Evolutionary conservation across 2,797 vertebrate genomes (phyloP).

Genomic region (Oreortyx pictus): DNA sequence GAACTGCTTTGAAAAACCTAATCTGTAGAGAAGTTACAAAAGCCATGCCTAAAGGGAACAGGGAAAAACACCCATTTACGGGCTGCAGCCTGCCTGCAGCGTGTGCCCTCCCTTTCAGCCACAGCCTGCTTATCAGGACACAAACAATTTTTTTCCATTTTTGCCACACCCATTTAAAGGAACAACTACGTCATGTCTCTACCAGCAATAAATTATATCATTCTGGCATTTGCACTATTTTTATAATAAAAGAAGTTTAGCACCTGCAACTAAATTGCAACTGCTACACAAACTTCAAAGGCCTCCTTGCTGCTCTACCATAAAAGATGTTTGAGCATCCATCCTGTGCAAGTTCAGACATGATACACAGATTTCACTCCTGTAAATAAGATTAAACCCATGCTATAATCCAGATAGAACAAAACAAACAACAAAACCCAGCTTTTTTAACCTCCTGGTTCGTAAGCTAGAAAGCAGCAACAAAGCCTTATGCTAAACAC

Average conservation of each 20-base stretch:
- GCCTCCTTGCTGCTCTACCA: not conserved
- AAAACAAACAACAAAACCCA: not conserved
- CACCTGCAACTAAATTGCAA: slow-evolving; percentile 6
- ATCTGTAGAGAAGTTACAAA: not conserved
- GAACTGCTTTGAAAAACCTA: not conserved
- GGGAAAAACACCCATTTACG: not conserved
- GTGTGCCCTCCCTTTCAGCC: slow-evolving; percentile 18
- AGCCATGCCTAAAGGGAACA: not conserved
- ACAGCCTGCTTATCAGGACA: slow-evolving; percentile 59
- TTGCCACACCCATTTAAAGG: slow-evolving; percentile 63
- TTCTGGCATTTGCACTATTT: not conserved
- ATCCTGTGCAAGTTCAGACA: not conserved
- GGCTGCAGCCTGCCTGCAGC: slow-evolving; percentile 17
- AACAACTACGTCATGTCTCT: not conserved
- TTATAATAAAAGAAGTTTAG: not conserved
- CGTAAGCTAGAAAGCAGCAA: not conserved
- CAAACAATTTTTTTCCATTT: not conserved
- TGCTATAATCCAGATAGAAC: not conserved
- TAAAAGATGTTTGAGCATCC: not conserved
- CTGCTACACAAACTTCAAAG: not conserved
- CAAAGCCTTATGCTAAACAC: not conserved
- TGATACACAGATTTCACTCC: not conserved
- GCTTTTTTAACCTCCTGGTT: not conserved
- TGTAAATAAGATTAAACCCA: not conserved
- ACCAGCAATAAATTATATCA: not conserved